Evolutionary conservation across 2,113 vertebrate species (phyloP).

Genomic region (Clinocottus analis): DNA sequence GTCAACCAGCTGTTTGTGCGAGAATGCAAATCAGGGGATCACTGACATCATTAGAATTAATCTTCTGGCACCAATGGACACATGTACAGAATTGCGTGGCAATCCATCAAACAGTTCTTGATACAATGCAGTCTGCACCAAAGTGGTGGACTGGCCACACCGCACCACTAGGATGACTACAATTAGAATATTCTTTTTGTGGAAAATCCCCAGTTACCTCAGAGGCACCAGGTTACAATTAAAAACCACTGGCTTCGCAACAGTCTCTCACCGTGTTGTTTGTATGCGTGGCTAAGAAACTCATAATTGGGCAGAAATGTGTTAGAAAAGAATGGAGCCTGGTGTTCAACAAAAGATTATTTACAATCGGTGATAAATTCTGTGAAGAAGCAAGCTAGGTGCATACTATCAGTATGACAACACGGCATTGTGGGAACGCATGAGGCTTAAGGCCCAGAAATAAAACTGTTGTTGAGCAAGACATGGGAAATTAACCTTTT

Average conservation of each 20-base stretch:
- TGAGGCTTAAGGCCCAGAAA: conserved; percentile 23
- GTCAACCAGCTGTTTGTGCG: background rate
- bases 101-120: background rate
- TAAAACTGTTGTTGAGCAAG: conserved; percentile 1
- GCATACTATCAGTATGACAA: conserved; percentile 17
- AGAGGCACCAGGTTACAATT: background rate
- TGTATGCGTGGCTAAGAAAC: conserved; percentile 12
- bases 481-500: conserved; percentile 10
- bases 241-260: background rate
- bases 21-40: background rate
- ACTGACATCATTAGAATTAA: background rate
- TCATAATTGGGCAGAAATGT: conserved; percentile 6
- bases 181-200: background rate
- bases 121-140: background rate
- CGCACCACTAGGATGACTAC: background rate
- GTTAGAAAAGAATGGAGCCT: background rate
- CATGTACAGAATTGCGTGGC: background rate
- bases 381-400: conserved; percentile 11
- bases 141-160: background rate
- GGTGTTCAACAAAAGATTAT: conserved; percentile 11
- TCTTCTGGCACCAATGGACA: background rate
- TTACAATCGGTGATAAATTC: conserved; percentile 13
- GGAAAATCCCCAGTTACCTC: background rate
- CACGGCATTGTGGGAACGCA: background rate
- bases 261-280: background rate